Base-by-base conservation (phyloP, 1,140 invertebrate species). In the Holcopasites calliopsidis region DNA sequence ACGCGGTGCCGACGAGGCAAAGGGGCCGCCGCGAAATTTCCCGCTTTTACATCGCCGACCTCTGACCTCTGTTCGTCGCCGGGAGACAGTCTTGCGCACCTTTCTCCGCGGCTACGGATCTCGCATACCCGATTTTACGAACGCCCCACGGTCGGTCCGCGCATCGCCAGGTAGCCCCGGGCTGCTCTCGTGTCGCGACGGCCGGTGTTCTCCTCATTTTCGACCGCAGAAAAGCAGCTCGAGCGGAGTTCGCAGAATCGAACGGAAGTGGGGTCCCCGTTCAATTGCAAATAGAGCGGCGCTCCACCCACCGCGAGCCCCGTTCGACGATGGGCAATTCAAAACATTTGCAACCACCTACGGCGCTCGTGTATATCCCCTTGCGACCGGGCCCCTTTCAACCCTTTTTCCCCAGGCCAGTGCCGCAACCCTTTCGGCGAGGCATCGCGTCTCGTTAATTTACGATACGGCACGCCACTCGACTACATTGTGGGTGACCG, bases 401-500 rank as follows among this genome's bases (percentile, higher is more conserved):
- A 23, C 16, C 33, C 3, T 7, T 8, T 18, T 35, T 70, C 16
- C 8, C 38, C 33, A 49, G 3, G 0, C 58, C 3, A 7, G 4
- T 21, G 4, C 13, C 57, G 23, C 44, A 73, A 60, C 40, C 28
- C 54, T 44, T 35, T 55, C 31, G 26, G n/a, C 2, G 21, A 23
- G 35, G 16, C 0, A 11, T 6, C 16, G 31, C 13, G 40, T 77
- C 74, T 76, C 44, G 44, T 68, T 76, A 81, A 84, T 79, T 81
- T 81, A 81, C n/a, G 79, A 61, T 49, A 42, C 31, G 42, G 26
- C 26, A 72, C 40, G 65, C 60, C 49, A 64, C 42, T 72, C 47
- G 64, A 78, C 58, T 42, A 0, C n/a, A 47, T 74, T 78, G 70
- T 76, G 79, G 73, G 40, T 79, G 68, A 81, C 79, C 79, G 55